Conservation (phyloP, 2,113 vertebrate genomes). For the Cololabis saira region DNA sequence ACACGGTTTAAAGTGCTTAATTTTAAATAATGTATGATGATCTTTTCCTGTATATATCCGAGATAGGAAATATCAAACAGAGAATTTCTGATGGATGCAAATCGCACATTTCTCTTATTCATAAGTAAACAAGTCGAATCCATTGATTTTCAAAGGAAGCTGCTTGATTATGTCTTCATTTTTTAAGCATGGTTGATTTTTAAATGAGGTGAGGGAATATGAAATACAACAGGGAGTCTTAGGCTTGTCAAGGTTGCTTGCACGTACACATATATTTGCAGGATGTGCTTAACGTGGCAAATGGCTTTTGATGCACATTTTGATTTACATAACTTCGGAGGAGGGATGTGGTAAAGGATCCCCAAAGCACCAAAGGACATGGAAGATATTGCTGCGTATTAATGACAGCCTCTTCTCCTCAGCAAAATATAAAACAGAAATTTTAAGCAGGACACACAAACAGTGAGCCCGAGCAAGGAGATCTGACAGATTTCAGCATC, state of each 20-base stretch:
- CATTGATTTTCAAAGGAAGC: conserved; percentile 80
- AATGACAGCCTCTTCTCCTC: conserved; percentile 72
- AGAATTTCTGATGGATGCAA: conserved; percentile 65
- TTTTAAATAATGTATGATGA: conserved; percentile 64
- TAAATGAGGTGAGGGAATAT: conserved; percentile 76
- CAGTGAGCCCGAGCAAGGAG: conserved; percentile 62
- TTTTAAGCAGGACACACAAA: conserved; percentile 79
- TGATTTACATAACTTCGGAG: conserved; percentile 79
- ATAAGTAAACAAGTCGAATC: conserved; percentile 77
- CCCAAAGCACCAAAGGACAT: conserved; percentile 75
- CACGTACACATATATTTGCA: conserved; percentile 72
- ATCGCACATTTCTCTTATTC: conserved; percentile 76
- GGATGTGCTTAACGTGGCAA: conserved; percentile 76
- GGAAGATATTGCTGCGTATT: conserved; percentile 73
- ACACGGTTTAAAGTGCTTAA: conserved; percentile 43
- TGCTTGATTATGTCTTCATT: conserved; percentile 78
- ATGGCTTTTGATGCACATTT: conserved; percentile 79
- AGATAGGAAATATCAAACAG: conserved; percentile 53
- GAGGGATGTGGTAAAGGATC: conserved; percentile 73
- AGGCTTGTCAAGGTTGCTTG: conserved; percentile 76
- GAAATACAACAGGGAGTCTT: conserved; percentile 73
- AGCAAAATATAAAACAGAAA: conserved; percentile 77
- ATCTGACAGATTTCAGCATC: conserved; percentile 75
- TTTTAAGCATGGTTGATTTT: conserved; percentile 77
- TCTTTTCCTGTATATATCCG: conserved; percentile 51